Conservation (phyloP, 2,888 invertebrate species). For the Cephus runcator region DNA sequence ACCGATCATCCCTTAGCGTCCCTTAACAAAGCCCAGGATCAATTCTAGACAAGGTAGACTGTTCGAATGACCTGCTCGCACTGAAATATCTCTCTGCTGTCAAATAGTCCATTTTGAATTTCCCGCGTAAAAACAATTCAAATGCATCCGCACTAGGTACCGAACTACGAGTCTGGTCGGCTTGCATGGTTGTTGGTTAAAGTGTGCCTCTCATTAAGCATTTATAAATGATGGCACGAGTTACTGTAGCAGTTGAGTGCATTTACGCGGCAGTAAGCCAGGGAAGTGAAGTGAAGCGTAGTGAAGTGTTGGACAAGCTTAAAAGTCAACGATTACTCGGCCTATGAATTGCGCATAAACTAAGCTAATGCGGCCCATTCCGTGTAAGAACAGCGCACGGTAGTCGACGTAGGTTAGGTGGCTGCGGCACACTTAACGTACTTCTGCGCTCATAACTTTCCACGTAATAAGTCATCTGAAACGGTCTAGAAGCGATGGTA, state of each 20-base stretch:
- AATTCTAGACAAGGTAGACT: background rate
- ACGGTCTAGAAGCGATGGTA: background rate
- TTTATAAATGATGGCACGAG: conserved; percentile 1
- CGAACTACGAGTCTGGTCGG: background rate
- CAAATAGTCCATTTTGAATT: background rate
- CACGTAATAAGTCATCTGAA: conserved; percentile 33
- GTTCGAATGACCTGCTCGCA: background rate
- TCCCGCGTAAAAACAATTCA: background rate
- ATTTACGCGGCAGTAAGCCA: background rate
- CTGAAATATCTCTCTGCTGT: background rate
- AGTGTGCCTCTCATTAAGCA: conserved; percentile 2
- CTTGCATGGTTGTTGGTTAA: background rate
- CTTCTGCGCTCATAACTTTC: conserved; percentile 32
- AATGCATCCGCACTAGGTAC: background rate
- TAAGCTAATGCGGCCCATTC: conserved; percentile 15
- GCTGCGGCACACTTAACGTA: conserved; percentile 27
- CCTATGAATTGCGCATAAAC: conserved; percentile 15
- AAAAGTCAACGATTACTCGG: conserved; percentile 17
- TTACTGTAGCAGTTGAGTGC: conserved; percentile 9
- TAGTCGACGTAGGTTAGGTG: conserved; percentile 9
- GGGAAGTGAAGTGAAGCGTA: background rate
- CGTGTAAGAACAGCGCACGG: conserved; percentile 15
- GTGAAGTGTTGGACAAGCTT: conserved; percentile 17
- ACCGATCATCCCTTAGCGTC: background rate
- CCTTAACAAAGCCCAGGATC: background rate